A percentile compares a stretch with the other conserved stretches of the same genome.
These are phyloP conservation scores for Conops quadrifasciatus DNA, from an alignment of 2,888 invertebrate species.

Conservation along the genomic window DNA sequence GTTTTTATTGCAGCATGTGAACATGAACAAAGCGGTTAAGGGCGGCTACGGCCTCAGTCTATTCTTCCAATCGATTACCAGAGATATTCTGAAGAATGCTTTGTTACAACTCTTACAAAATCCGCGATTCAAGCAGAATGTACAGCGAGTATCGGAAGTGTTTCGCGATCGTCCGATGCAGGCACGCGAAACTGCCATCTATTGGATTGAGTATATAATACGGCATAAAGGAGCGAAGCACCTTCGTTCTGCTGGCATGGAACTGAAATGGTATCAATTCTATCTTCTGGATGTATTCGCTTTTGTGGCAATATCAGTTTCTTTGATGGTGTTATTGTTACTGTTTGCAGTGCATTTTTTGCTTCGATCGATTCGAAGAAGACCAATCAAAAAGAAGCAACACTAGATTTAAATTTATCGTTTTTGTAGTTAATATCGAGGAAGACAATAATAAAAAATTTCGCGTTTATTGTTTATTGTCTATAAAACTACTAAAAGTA, in stretches of 20 bases:
- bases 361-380: conserved; percentile 34
- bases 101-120: conserved; percentile 59
- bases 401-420: too few relatives aligned
- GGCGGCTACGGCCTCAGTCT: conserved; percentile 62
- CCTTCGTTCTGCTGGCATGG: conserved; percentile 58
- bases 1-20: conserved; percentile 56
- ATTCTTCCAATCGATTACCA: conserved; percentile 58
- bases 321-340: not conserved
- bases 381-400: conserved; percentile 2
- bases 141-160: conserved; percentile 51
- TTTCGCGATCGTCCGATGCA: conserved; percentile 62
- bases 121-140: conserved; percentile 57
- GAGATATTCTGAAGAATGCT: conserved; percentile 50
- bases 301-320: conserved; percentile 38
- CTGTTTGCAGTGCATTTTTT: conserved; percentile 29
- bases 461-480: too few relatives aligned
- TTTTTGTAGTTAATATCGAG: too few relatives aligned
- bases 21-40: conserved; percentile 59
- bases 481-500: too few relatives aligned
- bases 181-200: conserved; percentile 60
- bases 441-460: too few relatives aligned
- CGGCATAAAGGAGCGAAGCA: conserved; percentile 61
- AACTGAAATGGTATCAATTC: conserved; percentile 61
- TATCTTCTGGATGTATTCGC: conserved; percentile 57
- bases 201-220: conserved; percentile 63